Conservation (phyloP, 2,113 vertebrate genomes). For the Picathartes gymnocephalus region DNA sequence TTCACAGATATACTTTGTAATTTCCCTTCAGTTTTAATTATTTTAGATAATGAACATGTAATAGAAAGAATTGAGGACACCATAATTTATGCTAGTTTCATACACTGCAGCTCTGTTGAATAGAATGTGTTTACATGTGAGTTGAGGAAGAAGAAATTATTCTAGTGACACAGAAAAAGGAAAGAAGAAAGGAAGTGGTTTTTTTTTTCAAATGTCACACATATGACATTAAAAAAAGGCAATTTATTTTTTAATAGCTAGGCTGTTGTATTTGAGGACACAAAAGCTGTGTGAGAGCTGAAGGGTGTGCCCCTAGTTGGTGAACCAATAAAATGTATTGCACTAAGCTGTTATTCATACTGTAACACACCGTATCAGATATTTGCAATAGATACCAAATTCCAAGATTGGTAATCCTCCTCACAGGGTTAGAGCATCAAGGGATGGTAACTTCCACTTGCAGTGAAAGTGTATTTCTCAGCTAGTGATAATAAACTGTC, state of each 20-base stretch:
- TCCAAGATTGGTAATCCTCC: not conserved
- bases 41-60: not conserved
- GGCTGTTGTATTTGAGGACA: not conserved
- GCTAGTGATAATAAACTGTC: not conserved
- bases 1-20: not conserved
- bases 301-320: not conserved
- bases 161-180: not conserved
- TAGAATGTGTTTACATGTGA: not conserved
- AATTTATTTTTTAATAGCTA: not conserved
- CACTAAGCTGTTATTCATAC: not conserved
- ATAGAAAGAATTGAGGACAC: not conserved
- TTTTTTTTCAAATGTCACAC: not conserved
- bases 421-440: not conserved
- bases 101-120: not conserved
- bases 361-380: not conserved
- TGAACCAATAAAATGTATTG: not conserved
- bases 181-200: not conserved
- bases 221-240: not conserved
- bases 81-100: not conserved
- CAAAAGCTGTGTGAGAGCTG: not conserved
- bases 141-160: not conserved
- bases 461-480: not conserved
- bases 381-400: not conserved
- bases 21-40: slow-evolving; percentile 6
- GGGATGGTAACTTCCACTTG: not conserved